Evolutionary conservation across 1,140 invertebrate species (phyloP), one percentile per base, ranked within the genome.

Genomic region (Drosophila nannoptera): DNA sequence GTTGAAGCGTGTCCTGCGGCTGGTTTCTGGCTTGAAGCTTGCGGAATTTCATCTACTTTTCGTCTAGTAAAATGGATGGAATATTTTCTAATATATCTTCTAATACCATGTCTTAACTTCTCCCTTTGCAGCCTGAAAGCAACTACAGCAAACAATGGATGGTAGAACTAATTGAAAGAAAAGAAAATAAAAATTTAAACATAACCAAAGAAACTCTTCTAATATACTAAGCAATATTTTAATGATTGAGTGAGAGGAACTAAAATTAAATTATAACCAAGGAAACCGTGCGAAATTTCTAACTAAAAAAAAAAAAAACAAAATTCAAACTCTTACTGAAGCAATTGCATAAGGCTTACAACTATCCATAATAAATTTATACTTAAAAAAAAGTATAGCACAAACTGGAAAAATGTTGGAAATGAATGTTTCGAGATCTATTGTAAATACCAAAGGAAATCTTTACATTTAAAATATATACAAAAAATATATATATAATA

Each of bases 181-280:
- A 16, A 49, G n/a, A 55, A 66, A 45, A 56, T 11, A 45, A 43
- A 36, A 36, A 36, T 36, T 11, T 33, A 35, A 69, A 63, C 7
- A 11, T 40, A 46, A 46, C 2, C 11, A 11, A 64, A 58, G 66
- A 42, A 64, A 65, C 64, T 56, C 40, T 67, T 54, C 48, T 66
- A 70, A 78, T 73, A 64, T 73, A 61, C 61, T 70, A 86, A 84
- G 80, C 80, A 84, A 84, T 84, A 84, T 80, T 76, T 84, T 65
- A 64, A 66, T 68, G 58, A 68, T 80, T 73, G 81, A 86, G 80
- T 83, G 80, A 84, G 77, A 78, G 42, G 60, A 58, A 66, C 52
- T 68, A 33, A 9, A 29, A 56, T 48, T 48, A 46, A 59, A 38
- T 32, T 32, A 52, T 45, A 64, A 48, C 14, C 35, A 43, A 55